Base-by-base conservation (phyloP, 2,113 vertebrate genomes). In the Butorides virescens region DNA sequence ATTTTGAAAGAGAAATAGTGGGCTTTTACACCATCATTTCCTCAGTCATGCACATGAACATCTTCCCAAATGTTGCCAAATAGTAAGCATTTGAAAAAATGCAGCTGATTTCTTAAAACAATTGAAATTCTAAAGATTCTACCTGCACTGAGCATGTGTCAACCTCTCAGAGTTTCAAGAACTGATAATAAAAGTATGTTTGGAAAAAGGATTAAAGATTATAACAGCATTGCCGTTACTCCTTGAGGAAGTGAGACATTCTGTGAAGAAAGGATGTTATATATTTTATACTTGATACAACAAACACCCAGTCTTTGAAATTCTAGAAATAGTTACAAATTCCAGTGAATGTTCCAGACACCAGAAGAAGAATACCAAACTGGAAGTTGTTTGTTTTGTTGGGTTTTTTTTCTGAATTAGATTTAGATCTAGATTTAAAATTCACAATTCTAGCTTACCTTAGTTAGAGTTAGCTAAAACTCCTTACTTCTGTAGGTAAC, bases 131-230 rank as follows among this genome's bases (percentile, higher is more conserved):
- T 42, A 22, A 75, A 63, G 25, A 46, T 67, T 46, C 15, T 37
- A 5, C 49, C 8, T 9, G 6, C 15, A 62, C 8, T 0, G 1
- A 50, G 7, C 49, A 49, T 50, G 23, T 3, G 0, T 4, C 36
- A 84, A 11, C 19, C 11, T 39, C 50, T 74, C 36, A 36, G 37
- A 67, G 10, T 62, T 77, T 72, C 18, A 53, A 84, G 29, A 87
- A 73, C 46, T 70, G 59, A 62, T 22, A 46, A 9, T 49, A 66
- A 77, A 88, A 58, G 14, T 52, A 22, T 10, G 7, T 71, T 66
- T 67, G 15, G 8, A 2, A 16, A 59, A 81, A 74, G 49, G 15
- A 23, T 22, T 30, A 19, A 83, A 52, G 26, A 39, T 73, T 73
- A 5, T n/a, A 62, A 73, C 30, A 53, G 13, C 25, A 30, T 52